phyloP scores from a whole-genome alignment of 2,888 invertebrate species.

The Melanostoma scalare region DNA sequence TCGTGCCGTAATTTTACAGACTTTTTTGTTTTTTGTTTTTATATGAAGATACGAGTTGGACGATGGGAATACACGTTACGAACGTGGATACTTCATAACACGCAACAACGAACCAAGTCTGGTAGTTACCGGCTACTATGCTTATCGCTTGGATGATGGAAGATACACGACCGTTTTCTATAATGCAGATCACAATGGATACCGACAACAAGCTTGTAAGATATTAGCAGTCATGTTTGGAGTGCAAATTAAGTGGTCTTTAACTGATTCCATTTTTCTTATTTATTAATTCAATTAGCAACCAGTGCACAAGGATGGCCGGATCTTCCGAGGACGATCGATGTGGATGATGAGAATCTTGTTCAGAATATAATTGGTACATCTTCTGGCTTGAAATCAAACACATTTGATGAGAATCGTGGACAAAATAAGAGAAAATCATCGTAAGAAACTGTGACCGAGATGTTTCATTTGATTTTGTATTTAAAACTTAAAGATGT shows the following conservation, averaged over 20 bases:
- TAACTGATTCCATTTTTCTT: conserved; percentile 26
- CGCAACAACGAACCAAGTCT: conserved; percentile 77
- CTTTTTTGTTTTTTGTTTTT: conserved; percentile 10
- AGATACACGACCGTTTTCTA: conserved; percentile 80
- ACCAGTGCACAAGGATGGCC: conserved; percentile 60
- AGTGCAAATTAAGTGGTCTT: not conserved
- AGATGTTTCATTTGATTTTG: too few relatives aligned
- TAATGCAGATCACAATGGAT: conserved; percentile 80
- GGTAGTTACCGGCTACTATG: conserved; percentile 80
- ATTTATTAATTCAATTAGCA: conserved; percentile 31
- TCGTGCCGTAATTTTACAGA: conserved; percentile 38
- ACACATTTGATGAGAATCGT: too few relatives aligned
- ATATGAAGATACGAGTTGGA: conserved; percentile 77
- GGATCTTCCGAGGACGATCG: conserved; percentile 59
- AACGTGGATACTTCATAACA: conserved; percentile 79
- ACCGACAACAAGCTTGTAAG: conserved; percentile 80
- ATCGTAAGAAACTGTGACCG: too few relatives aligned
- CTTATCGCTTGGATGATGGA: conserved; percentile 79
- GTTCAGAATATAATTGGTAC: not conserved
- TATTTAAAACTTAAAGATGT: too few relatives aligned
- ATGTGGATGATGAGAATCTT: conserved; percentile 24
- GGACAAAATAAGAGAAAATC: too few relatives aligned
- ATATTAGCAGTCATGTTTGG: not conserved
- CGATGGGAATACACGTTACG: conserved; percentile 80
- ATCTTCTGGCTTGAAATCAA: not conserved